A percentile compares a stretch with the other conserved stretches of the same genome.
Conservation (phyloP, 2,888 invertebrate genomes). For the Timema cristinae region DNA sequence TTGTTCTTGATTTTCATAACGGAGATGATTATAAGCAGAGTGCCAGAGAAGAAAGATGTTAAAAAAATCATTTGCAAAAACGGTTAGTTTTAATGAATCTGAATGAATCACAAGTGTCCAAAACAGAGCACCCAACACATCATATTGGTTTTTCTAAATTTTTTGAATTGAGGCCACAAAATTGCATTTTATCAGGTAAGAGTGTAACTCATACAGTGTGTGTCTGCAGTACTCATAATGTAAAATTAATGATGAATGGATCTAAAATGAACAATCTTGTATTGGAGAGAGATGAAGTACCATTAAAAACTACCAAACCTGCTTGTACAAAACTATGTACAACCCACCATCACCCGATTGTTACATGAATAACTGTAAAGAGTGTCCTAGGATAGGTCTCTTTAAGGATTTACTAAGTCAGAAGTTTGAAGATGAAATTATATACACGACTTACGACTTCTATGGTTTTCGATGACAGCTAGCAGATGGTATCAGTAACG, state of each 20-base stretch:
- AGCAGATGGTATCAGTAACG: too few relatives aligned
- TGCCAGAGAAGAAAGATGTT: not conserved
- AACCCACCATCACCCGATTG: not conserved
- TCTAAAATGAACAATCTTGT: conserved; percentile 4
- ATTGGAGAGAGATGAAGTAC: not conserved
- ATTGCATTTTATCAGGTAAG: not conserved
- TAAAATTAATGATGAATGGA: conserved; percentile 5
- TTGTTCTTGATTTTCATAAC: not conserved
- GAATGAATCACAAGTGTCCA: not conserved
- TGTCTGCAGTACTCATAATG: not conserved
- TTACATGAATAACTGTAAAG: conserved; percentile 5
- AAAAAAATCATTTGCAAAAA: not conserved
- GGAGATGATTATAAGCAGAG: not conserved
- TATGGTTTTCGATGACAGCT: too few relatives aligned
- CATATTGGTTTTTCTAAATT: conserved; percentile 12
- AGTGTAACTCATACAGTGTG: not conserved
- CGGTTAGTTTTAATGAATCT: not conserved
- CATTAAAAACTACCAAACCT: not conserved
- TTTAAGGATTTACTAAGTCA: conserved; percentile 4
- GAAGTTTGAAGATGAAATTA: conserved; percentile 3
- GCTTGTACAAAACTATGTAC: not conserved
- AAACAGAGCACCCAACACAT: conserved; percentile 4
- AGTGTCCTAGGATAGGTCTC: too few relatives aligned
- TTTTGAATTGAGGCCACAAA: conserved; percentile 1
- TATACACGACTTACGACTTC: too few relatives aligned